Conservation (phyloP, 2,797 vertebrate genomes). For the Notoglanidium macrostoma region DNA sequence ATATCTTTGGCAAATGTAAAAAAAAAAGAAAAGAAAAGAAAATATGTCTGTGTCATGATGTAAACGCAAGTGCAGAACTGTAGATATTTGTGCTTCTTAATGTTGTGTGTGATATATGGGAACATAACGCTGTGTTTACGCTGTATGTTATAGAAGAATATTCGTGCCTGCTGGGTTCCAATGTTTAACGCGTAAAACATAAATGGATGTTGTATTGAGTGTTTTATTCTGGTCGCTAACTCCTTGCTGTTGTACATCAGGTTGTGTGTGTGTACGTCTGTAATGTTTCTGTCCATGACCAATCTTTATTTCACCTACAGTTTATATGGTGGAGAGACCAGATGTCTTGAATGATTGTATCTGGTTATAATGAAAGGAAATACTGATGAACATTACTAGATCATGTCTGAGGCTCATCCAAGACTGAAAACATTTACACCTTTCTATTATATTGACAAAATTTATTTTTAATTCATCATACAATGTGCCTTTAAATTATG, state of each 20-base stretch:
- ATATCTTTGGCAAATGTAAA: slow-evolving; percentile 7
- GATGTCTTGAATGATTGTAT: background rate
- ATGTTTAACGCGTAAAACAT: background rate
- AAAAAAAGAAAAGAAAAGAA: background rate
- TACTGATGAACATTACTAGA: background rate
- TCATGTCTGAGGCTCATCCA: background rate
- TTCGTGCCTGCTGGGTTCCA: slow-evolving; percentile 40
- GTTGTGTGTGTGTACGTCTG: background rate
- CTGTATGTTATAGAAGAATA: slow-evolving; percentile 11
- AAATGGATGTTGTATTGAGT: slow-evolving; percentile 31
- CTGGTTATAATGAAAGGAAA: background rate
- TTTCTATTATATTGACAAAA: background rate
- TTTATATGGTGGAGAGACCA: background rate
- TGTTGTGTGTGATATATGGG: slow-evolving; percentile 32
- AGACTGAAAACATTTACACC: background rate
- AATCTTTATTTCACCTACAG: background rate
- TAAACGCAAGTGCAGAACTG: slow-evolving; percentile 4
- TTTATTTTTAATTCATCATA: slow-evolving; percentile 39
- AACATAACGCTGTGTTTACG: slow-evolving; percentile 23
- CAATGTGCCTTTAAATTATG: slow-evolving; percentile 53
- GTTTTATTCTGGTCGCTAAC: background rate
- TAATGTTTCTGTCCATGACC: background rate
- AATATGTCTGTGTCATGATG: background rate
- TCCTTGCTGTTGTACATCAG: background rate
- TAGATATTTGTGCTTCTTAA: slow-evolving; percentile 8